phyloP scores from a whole-genome alignment of 2,797 vertebrate genomes.

The Urosaurus nigricauda region DNA sequence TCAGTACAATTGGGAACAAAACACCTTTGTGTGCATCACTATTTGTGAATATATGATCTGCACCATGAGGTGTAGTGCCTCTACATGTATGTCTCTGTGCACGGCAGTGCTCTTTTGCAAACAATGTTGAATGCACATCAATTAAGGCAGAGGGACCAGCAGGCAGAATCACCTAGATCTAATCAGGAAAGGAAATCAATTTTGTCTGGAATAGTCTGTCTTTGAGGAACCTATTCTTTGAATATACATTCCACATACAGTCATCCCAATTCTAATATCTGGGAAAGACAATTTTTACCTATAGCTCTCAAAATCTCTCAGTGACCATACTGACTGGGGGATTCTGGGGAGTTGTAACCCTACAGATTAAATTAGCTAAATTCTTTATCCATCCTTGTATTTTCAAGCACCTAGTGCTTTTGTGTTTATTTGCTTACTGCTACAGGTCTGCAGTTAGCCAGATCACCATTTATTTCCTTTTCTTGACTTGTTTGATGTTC shows the following conservation, averaged over 20 bases:
- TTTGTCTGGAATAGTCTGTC: not conserved
- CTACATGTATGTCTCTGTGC: not conserved
- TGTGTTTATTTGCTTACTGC: not conserved
- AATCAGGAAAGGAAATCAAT: not conserved
- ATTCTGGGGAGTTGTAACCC: not conserved
- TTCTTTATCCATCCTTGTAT: not conserved
- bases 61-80: not conserved
- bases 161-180: not conserved
- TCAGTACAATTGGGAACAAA: not conserved
- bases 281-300: not conserved
- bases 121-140: not conserved
- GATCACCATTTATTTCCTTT: conserved; percentile 14
- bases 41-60: not conserved
- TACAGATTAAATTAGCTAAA: too few relatives aligned
- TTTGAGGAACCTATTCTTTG: too few relatives aligned
- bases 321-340: not conserved
- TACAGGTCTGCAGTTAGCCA: not conserved
- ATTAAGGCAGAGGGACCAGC: not conserved
- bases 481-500: conserved; percentile 1
- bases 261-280: not conserved
- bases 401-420: not conserved
- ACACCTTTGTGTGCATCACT: not conserved
- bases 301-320: not conserved
- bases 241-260: too few relatives aligned
- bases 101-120: not conserved